These are phyloP conservation scores for Hapalemur alaotrensis DNA, from an alignment of 2,797 vertebrate species.

Conservation along the genomic window DNA sequence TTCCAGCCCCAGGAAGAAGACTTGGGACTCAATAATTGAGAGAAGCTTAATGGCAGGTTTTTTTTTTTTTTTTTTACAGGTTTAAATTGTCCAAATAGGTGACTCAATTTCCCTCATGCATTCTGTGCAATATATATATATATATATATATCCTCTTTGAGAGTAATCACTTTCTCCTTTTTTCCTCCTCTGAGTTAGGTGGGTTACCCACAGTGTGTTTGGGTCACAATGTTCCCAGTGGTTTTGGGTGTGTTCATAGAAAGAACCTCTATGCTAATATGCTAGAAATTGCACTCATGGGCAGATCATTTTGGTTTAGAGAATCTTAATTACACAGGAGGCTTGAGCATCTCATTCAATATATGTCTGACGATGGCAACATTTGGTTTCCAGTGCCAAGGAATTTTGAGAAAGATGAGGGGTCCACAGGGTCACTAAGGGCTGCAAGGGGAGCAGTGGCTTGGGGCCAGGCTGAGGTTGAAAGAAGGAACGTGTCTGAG, in stretches of 20 bases:
- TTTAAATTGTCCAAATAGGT: background rate
- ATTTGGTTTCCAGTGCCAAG: constrained; percentile 69
- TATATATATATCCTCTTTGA: background rate
- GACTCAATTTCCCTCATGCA: background rate
- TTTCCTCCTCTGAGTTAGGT: background rate
- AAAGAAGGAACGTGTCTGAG: background rate
- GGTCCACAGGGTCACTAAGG: background rate
- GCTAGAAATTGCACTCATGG: background rate
- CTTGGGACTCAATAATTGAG: background rate
- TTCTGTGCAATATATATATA: background rate
- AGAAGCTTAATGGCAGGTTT: background rate
- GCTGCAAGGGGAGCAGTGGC: background rate
- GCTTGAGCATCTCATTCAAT: background rate
- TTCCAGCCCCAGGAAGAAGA: background rate
- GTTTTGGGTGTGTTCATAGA: background rate
- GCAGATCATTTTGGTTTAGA: background rate
- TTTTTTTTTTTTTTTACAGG: background rate
- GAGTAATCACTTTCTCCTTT: background rate
- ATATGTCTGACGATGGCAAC: background rate
- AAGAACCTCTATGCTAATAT: background rate
- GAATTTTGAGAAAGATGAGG: constrained; percentile 75
- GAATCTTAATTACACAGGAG: background rate
- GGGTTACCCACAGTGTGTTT: background rate
- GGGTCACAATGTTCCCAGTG: background rate
- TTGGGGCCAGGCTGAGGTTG: background rate